Evolutionary conservation across 2,797 vertebrate species (phyloP), one percentile per base, ranked within the genome.

Genomic region (Arnoldichthys spilopterus): DNA sequence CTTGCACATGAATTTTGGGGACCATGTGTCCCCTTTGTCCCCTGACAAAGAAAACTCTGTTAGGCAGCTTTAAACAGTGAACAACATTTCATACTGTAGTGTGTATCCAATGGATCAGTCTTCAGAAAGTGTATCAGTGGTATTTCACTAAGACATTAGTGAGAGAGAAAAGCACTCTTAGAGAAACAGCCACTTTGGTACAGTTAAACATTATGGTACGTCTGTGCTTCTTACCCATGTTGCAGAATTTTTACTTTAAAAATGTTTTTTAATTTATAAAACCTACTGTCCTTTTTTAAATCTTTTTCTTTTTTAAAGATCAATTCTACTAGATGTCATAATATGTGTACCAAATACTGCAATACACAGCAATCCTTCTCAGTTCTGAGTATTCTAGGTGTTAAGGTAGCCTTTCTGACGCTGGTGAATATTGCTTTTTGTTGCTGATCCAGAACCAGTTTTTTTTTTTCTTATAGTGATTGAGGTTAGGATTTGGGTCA

Each of bases 261-360:
- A 62, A 54, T 1, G 61, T 26, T 32, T 56, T 26, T 64, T 43
- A 28, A 45, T 43, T n/a, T 81, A 51, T 45, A 9, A 64, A 80
- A 58, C 18, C 13, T 34, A 15, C 20, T 63, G 18, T 40, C 24
- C 49, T 78, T 47, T 22, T 54, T 56, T 64, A 8, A 12, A 43
- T 62, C 24, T 56, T 76, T 22, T 18, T 61, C 34, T 18, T 26
- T 51, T n/a, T 43, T 0, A 28, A 5, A 32, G 0, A 24, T 54
- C 51, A 68, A 2, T 59, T 67, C 77, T 49, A 66, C 70, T 49
- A 74, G 62, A 79, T 49, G 40, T 79, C 61, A 67, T 49, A 34
- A 51, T 68, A 24, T 67, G 47, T 45, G 70, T 72, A 79, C 70
- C 77, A 74, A 79, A 79, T 73, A 79, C 62, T 79, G 77, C 70